Percentiles rank a stretch among this genome's conserved stretches.
Evolutionary conservation across 2,888 invertebrate genomes (phyloP).

Genomic region (Gnatocerus cornutus): DNA sequence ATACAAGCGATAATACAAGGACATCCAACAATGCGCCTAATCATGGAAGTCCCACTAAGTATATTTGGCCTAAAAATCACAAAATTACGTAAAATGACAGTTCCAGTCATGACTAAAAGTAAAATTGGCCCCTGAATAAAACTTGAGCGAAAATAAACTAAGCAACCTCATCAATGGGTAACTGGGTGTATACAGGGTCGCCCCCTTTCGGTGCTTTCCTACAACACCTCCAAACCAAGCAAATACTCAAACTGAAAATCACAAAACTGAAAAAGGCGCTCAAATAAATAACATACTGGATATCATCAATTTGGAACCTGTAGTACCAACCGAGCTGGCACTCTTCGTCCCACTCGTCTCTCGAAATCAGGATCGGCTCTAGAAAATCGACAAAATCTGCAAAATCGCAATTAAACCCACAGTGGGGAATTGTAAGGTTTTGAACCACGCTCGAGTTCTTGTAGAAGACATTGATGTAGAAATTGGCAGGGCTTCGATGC

Average conservation of each 20-base stretch:
- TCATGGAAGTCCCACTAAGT: neutral
- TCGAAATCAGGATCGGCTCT: constrained; percentile 73
- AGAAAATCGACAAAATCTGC: constrained; percentile 75
- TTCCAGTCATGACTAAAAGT: neutral
- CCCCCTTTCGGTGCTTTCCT: constrained; percentile 4
- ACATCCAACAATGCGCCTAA: neutral
- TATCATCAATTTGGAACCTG: neutral
- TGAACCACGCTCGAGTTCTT: constrained; percentile 74
- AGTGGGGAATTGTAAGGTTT: neutral
- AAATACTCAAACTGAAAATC: neutral
- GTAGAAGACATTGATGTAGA: constrained; percentile 73
- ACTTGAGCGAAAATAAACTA: neutral
- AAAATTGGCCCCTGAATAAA: constrained; percentile 21
- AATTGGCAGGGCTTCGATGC: constrained; percentile 65
- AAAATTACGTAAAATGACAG: neutral
- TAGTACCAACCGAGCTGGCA: constrained; percentile 68
- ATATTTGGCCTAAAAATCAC: neutral
- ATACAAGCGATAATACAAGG: neutral
- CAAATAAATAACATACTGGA: constrained; percentile 2
- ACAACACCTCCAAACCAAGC: constrained; percentile 7
- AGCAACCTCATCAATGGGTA: constrained; percentile 42
- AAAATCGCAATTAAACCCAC: constrained; percentile 74
- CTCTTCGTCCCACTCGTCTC: constrained; percentile 80
- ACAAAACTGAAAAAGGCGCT: constrained; percentile 7
- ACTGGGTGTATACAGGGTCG: constrained; percentile 23